These are phyloP conservation scores for Hydractinia echinata DNA, from an alignment of 30 jellyfish, hydroid and myxozoan genomes.

Conservation along the genomic window DNA sequence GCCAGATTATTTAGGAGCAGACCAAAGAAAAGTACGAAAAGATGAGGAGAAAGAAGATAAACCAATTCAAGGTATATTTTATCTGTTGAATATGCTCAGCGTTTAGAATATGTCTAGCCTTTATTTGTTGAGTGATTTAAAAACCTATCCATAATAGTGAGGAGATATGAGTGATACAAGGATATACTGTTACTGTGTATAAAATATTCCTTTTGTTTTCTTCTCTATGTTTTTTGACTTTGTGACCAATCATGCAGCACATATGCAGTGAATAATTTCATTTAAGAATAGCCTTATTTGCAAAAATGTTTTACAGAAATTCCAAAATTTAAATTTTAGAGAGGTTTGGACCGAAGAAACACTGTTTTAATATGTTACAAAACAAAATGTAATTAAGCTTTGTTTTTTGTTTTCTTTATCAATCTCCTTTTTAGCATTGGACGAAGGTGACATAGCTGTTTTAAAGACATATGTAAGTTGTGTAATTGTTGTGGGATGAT, in stretches of 20 bases:
- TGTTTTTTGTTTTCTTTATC: background rate
- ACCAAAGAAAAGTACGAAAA: conserved; percentile 70
- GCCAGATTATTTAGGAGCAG: conserved; percentile 97
- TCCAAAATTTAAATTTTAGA: background rate
- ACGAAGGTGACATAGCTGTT: conserved; percentile 99
- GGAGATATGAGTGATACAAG: background rate
- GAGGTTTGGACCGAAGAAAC: background rate
- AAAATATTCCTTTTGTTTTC: background rate
- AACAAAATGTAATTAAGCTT: background rate
- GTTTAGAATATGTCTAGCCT: background rate
- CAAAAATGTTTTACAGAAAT: background rate
- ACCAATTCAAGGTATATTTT: conserved; percentile 69
- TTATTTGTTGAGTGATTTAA: no score
- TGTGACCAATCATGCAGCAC: no score
- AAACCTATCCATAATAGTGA: no score
- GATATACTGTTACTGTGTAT: background rate
- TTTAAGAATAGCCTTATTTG: no score
- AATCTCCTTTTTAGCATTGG: conserved; percentile 63
- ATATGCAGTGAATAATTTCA: no score
- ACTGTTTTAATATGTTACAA: background rate
- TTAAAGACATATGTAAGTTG: conserved; percentile 91
- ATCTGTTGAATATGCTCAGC: background rate
- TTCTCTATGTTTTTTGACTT: no score
- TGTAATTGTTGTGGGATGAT: background rate
- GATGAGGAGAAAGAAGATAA: conserved; percentile 71